Percentiles rank a stretch among this genome's conserved stretches.
Evolutionary conservation across 92 coral and sea anemone genomes (phyloP).

Genomic region (Meandrina meandrites): DNA sequence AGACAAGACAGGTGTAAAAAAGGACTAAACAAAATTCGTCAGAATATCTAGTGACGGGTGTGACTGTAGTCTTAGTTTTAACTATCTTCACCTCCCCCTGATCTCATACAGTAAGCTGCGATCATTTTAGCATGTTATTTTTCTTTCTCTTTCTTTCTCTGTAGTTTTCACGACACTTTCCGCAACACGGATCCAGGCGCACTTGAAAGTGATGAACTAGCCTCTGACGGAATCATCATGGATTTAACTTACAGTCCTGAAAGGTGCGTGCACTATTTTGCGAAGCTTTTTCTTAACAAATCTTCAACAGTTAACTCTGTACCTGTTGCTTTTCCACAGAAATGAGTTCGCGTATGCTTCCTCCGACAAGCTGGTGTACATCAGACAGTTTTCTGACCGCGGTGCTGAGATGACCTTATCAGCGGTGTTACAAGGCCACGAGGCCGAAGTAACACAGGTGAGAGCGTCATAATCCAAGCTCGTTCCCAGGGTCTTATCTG

Average conservation of each 20-base stretch:
- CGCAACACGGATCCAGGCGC: conserved; percentile 71
- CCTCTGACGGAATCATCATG: conserved; percentile 97
- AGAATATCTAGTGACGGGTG: too few relatives aligned
- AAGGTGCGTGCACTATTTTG: conserved; percentile 50
- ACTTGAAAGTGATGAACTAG: conserved; percentile 72
- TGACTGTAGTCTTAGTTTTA: too few relatives aligned
- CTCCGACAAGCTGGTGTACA: conserved; percentile 96
- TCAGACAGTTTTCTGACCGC: conserved; percentile 91
- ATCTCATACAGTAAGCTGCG: neutral
- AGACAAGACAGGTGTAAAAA: too few relatives aligned
- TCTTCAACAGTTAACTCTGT: neutral
- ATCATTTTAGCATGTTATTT: neutral
- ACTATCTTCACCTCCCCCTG: neutral
- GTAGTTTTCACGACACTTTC: conserved; percentile 87
- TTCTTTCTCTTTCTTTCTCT: conserved; percentile 6
- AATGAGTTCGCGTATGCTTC: conserved; percentile 97
- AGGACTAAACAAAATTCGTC: too few relatives aligned
- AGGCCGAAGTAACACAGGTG: conserved; percentile 99
- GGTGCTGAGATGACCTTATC: conserved; percentile 91
- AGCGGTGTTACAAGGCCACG: conserved; percentile 97
- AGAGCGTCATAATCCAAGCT: neutral
- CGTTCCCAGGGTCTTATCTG: neutral
- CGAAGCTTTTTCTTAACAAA: neutral
- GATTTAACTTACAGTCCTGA: conserved; percentile 88
- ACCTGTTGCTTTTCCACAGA: conserved; percentile 36